phyloP scores from a whole-genome alignment of 2,113 vertebrate species.

The Ariopsis seemanni region DNA sequence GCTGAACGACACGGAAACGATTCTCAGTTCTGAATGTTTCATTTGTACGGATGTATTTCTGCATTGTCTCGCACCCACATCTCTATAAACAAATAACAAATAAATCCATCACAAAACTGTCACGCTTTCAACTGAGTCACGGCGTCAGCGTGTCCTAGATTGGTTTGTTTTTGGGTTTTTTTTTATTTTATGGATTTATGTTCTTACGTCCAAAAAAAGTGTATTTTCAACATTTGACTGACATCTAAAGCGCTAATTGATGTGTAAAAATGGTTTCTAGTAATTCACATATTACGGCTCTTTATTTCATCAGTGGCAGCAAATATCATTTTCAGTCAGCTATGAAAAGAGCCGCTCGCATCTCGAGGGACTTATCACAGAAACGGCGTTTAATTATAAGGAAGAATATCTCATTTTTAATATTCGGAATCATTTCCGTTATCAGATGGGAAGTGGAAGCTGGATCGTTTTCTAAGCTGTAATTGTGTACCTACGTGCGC shows the following conservation, averaged over 20 bases:
- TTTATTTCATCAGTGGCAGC: slow-evolving; percentile 55
- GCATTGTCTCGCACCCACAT: not conserved
- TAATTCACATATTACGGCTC: slow-evolving; percentile 56
- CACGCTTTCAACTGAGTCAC: not conserved
- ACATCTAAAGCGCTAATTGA: slow-evolving; percentile 53
- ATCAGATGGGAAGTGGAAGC: slow-evolving; percentile 58
- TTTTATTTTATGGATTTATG: not conserved
- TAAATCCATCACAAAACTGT: too few species aligned
- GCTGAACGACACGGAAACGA: not conserved
- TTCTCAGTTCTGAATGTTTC: not conserved
- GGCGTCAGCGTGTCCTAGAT: not conserved
- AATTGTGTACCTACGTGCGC: slow-evolving; percentile 17
- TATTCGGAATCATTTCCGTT: slow-evolving; percentile 61
- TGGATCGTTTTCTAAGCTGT: slow-evolving; percentile 45
- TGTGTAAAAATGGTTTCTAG: slow-evolving; percentile 55
- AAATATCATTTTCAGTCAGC: slow-evolving; percentile 58
- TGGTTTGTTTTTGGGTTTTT: not conserved
- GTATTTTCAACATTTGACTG: not conserved
- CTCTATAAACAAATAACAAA: not conserved
- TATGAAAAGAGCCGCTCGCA: slow-evolving; percentile 54
- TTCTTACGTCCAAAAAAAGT: not conserved
- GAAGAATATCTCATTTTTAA: slow-evolving; percentile 62
- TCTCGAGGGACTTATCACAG: slow-evolving; percentile 61
- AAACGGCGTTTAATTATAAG: slow-evolving; percentile 64
- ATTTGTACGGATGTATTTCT: not conserved